These are phyloP conservation scores for Strix uralensis DNA, from an alignment of 2,113 vertebrate species.

Conservation along the genomic window DNA sequence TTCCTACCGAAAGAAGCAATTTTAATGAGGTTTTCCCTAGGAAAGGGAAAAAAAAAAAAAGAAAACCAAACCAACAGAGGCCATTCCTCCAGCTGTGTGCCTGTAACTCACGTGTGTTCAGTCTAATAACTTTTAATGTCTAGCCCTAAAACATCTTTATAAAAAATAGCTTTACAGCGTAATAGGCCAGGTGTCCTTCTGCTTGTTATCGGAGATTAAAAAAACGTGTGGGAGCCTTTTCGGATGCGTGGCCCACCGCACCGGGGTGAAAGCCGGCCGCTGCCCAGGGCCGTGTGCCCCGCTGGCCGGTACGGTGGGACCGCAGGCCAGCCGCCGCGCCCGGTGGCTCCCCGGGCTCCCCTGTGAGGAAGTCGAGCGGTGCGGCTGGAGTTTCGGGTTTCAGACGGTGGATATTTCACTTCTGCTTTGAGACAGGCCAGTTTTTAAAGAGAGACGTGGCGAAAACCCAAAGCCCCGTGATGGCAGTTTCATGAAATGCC, in stretches of 20 bases:
- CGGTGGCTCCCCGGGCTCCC: neutral
- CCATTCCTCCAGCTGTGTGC: conserved; percentile 69
- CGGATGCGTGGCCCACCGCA: conserved; percentile 19
- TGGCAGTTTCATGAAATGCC: conserved; percentile 41
- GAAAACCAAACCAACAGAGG: neutral
- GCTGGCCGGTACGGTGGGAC: neutral
- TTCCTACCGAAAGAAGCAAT: conserved; percentile 61
- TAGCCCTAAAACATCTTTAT: conserved; percentile 81
- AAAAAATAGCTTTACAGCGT: conserved; percentile 78
- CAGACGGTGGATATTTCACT: conserved; percentile 76
- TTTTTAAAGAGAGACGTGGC: conserved; percentile 48
- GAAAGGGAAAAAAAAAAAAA: neutral
- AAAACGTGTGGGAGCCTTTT: conserved; percentile 70
- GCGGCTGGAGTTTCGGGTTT: conserved; percentile 72
- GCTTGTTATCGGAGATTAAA: conserved; percentile 73
- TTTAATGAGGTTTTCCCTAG: conserved; percentile 45
- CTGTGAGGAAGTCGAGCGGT: conserved; percentile 58
- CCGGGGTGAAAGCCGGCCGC: neutral
- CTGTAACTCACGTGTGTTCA: conserved; percentile 75
- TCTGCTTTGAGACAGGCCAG: conserved; percentile 71
- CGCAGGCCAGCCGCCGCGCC: neutral
- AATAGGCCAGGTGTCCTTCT: conserved; percentile 78
- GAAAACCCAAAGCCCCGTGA: conserved; percentile 51
- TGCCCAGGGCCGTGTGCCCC: neutral
- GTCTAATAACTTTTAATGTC: conserved; percentile 82